phyloP scores from a whole-genome alignment of 2,888 invertebrate species.

The Bembecia ichneumoniformis region DNA sequence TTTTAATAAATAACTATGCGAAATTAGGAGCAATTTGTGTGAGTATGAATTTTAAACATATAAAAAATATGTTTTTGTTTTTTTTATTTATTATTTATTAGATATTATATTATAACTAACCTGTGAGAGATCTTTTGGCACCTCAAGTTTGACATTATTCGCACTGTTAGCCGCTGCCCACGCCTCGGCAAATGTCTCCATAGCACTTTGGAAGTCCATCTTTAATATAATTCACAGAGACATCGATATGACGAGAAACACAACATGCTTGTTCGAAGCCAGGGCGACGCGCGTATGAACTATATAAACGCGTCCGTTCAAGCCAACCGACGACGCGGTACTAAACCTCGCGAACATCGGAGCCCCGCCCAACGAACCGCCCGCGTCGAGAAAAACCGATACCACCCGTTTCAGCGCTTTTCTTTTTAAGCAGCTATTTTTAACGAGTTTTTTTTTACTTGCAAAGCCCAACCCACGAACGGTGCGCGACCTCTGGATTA shows the following conservation, averaged over 20 bases:
- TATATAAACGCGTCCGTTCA: constrained; percentile 51
- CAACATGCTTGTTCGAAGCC: constrained; percentile 26
- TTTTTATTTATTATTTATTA: no score
- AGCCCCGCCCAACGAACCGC: constrained; percentile 68
- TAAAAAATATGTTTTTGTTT: no score
- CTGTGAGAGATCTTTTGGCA: constrained; percentile 76
- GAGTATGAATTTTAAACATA: no score
- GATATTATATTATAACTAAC: constrained; percentile 58
- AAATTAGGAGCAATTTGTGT: no score
- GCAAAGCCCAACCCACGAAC: constrained; percentile 65
- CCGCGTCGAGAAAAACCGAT: constrained; percentile 68
- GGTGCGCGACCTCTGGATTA: constrained; percentile 68
- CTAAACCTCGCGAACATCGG: constrained; percentile 35
- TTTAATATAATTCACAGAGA: constrained; percentile 59
- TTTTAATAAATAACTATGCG: no score
- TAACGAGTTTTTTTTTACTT: constrained; percentile 65
- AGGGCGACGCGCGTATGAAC: constrained; percentile 15
- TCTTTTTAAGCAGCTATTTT: constrained; percentile 71
- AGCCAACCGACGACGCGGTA: constrained; percentile 76
- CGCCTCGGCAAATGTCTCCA: constrained; percentile 98
- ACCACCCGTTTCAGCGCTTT: constrained; percentile 71
- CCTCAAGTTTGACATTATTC: constrained; percentile 74
- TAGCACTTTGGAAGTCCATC: constrained; percentile 99
- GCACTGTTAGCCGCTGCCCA: constrained; percentile 87
- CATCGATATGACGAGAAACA: constrained; percentile 66